phyloP scores from a whole-genome alignment of 2,113 vertebrate species.

The Abramis brama region DNA sequence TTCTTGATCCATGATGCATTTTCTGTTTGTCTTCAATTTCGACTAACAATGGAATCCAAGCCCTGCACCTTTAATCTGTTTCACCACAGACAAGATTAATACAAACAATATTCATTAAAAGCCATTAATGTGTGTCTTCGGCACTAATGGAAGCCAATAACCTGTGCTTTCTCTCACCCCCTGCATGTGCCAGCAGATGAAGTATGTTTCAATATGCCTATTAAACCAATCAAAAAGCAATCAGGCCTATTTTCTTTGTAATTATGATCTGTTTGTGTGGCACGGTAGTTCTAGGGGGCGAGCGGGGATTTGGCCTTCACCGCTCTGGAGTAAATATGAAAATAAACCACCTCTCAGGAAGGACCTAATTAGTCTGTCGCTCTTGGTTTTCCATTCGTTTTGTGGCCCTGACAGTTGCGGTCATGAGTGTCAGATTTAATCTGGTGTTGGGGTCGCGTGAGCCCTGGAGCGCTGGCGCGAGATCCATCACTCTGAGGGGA shows the following conservation, averaged over 20 bases:
- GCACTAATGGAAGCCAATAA: slow-evolving; percentile 26
- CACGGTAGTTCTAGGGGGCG: slow-evolving; percentile 32
- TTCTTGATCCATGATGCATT: slow-evolving; percentile 39
- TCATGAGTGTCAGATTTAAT: slow-evolving; percentile 76
- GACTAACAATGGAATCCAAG: slow-evolving; percentile 36
- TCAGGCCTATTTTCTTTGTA: slow-evolving; percentile 53
- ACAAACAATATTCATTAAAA: slow-evolving; percentile 41
- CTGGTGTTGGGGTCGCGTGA: slow-evolving; percentile 68
- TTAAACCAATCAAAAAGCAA: slow-evolving; percentile 59
- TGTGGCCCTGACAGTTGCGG: slow-evolving; percentile 68
- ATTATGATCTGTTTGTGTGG: slow-evolving; percentile 58
- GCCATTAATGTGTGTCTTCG: slow-evolving; percentile 22
- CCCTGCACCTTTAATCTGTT: slow-evolving; percentile 11
- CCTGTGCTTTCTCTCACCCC: slow-evolving; percentile 37
- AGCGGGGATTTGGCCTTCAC: slow-evolving; percentile 62
- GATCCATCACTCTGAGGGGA: slow-evolving; percentile 68
- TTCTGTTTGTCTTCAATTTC: slow-evolving; percentile 25
- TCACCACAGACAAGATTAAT: slow-evolving; percentile 39
- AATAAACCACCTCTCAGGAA: slow-evolving; percentile 74
- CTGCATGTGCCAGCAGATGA: slow-evolving; percentile 43
- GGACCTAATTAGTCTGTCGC: slow-evolving; percentile 74
- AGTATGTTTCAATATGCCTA: slow-evolving; percentile 51
- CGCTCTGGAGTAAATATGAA: slow-evolving; percentile 73
- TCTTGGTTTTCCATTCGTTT: slow-evolving; percentile 62
- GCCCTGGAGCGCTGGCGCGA: slow-evolving; percentile 65